Percentiles rank a stretch among this genome's conserved stretches.
Evolutionary conservation across 2,888 invertebrate species (phyloP).

Genomic region (Entomobrya proxima): DNA sequence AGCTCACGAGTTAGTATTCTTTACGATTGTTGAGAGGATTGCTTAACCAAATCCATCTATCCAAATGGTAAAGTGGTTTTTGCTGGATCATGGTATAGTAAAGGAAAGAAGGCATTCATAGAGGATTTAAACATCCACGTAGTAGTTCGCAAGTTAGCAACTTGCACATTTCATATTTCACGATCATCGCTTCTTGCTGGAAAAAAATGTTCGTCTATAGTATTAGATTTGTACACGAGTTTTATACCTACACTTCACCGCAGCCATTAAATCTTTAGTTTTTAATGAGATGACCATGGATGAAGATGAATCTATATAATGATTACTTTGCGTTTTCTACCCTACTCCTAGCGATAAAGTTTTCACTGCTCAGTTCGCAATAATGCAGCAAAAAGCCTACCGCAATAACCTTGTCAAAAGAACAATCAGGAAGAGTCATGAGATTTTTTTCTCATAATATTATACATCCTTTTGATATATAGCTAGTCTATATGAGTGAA

Average conservation of each 20-base stretch:
- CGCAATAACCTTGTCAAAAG: neutral
- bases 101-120: neutral
- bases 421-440: neutral
- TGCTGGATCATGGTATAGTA: neutral
- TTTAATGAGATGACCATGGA: neutral
- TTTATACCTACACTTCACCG: neutral
- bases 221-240: too few species aligned
- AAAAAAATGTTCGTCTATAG: neutral
- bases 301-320: neutral
- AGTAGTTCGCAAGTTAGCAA: neutral
- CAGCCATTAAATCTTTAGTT: neutral
- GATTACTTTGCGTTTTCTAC: neutral
- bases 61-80: neutral
- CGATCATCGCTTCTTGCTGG: neutral
- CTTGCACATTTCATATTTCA: neutral
- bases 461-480: too few species aligned
- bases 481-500: too few species aligned
- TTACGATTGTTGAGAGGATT: conserved; percentile 5
- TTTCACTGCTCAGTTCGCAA: neutral
- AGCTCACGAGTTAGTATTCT: neutral
- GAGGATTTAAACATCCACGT: too few species aligned
- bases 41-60: conserved; percentile 12
- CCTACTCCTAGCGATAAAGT: neutral
- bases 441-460: neutral
- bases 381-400: neutral